Base-by-base conservation (phyloP, 2,888 invertebrate genomes). In the Acanthopleura granulata region DNA sequence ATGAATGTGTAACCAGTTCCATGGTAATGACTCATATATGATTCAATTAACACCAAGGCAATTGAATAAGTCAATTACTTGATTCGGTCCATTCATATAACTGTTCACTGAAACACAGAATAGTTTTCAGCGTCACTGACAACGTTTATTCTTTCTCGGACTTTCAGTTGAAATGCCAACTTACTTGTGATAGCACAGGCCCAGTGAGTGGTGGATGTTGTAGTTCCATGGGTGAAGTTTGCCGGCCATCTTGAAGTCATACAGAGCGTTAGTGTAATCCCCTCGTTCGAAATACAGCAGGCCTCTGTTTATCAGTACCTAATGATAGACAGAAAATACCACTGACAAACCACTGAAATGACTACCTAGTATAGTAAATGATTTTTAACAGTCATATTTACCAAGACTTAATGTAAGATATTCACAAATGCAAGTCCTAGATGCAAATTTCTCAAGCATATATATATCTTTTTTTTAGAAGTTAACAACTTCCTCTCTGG, bases 101-200 rank as follows among this genome's bases (percentile, higher is more conserved):
- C 9, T 40, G 40, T 40, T 40, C 40, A 40, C 9, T 9, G 9
- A 40, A n/a, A n/a, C n/a, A 40, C 40, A 40, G 9, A 40, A 40
- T 9, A 40, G 9, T 40, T 40, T 40, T 40, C 40, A 40, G 40
- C 40, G 9, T 40, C 9, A 3, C 40, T 40, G 40, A 6, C 4
- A 3, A 40, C 9, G 40, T 40, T 9, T 6, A 6, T 40, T 40
- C 4, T 40, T 40, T 6, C 40, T n/a, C n/a, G n/a, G 40, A 40
- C 9, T 3, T 40, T 40, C 40, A 6, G 40, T 9, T 57, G 57
- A 22, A 57, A 57, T 18, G 22, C 3, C 6, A 12, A 57, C 88
- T 77, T 81, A 90, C 90, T 89, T 90, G 79, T 90, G 90, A 75
- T 86, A 87, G 77, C 90, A 90, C 18, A 89, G 82, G 6, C 90